Conservation (phyloP, 1,140 invertebrate species). For the Dendrolimus punctatus region DNA sequence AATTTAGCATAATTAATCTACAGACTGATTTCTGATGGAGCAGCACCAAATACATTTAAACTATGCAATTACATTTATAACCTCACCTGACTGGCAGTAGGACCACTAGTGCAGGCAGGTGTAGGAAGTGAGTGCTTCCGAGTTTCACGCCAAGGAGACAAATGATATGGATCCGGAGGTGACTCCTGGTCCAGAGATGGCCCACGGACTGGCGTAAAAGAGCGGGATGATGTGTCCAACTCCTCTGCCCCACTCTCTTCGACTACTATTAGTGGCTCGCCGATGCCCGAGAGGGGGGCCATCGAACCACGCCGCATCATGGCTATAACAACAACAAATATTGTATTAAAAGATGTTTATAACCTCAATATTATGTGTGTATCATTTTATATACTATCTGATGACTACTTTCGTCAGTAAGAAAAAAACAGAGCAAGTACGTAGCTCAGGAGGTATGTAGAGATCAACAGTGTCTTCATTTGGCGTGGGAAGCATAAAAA, state of each 20-base stretch:
- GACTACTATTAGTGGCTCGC: constrained; percentile 85
- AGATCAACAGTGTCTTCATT: too few species aligned
- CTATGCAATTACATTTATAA: constrained; percentile 5
- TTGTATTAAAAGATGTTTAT: constrained; percentile 7
- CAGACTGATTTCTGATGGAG: neutral
- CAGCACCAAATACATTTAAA: neutral
- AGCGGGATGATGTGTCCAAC: constrained; percentile 70
- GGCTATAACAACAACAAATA: constrained; percentile 18
- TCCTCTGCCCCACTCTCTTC: constrained; percentile 82
- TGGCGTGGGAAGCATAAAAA: too few species aligned
- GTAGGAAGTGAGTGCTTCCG: constrained; percentile 87
- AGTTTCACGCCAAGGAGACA: constrained; percentile 84
- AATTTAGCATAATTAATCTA: neutral
- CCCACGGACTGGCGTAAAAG: constrained; percentile 73
- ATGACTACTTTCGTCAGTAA: too few species aligned
- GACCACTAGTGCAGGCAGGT: constrained; percentile 85
- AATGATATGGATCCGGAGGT: constrained; percentile 83
- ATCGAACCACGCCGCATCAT: constrained; percentile 66
- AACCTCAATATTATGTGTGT: neutral
- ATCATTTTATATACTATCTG: too few species aligned
- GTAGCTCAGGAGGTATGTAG: too few species aligned
- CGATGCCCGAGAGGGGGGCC: constrained; percentile 43
- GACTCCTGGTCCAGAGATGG: constrained; percentile 78
- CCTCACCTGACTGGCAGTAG: constrained; percentile 84
- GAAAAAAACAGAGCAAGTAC: too few species aligned